Base-by-base conservation (phyloP, 1,140 invertebrate species). In the Colletes gigas region DNA sequence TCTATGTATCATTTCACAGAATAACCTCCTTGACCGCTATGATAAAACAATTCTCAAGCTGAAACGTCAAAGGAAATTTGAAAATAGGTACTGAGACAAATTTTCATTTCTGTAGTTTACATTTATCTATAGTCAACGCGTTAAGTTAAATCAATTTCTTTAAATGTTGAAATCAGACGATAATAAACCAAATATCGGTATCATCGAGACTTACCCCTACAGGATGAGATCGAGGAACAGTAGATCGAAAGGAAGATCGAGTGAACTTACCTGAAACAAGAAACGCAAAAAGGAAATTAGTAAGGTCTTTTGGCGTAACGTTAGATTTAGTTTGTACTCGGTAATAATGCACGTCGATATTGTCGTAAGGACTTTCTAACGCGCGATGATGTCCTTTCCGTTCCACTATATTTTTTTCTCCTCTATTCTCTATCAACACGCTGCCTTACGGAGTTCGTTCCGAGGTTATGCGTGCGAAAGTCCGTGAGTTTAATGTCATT, bases 221-320 rank as follows among this genome's bases (percentile, higher is more conserved):
- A 3, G 17, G 5, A 15, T n/a, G 15, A 10, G 5, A 50, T 30
- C 19, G 3, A 10, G 9, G 6, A 12, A 1, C 4, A 15, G n/a
- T 12, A 55, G 7, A 15, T 6, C n/a, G n/a, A 21, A 10, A 12
- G 41, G 30, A 47, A 70, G 44, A 71, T 17, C 19, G 10, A 57
- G 3, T 39, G 55, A 85, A 90, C 88, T 91, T 88, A 91, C 88
- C 87, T 89, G 83, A 21, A 91, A 90, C 87, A 88, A 79, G 82
- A 79, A 84, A 82, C 50, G 65, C 57, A 67, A 86, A 67, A 82
- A 47, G 57, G 1, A 67, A 67, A 85, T 88, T 77, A 88, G 77
- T 72, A 62, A 59, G 55, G 62, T 70, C 71, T 54, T 79, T 1
- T 15, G 9, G 9, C 67, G 52, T 57, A 71, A 67, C 67, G 78